Evolutionary conservation across 2,113 vertebrate genomes (phyloP), one percentile per base, ranked within the genome.

Genomic region (Emberiza fucata): DNA sequence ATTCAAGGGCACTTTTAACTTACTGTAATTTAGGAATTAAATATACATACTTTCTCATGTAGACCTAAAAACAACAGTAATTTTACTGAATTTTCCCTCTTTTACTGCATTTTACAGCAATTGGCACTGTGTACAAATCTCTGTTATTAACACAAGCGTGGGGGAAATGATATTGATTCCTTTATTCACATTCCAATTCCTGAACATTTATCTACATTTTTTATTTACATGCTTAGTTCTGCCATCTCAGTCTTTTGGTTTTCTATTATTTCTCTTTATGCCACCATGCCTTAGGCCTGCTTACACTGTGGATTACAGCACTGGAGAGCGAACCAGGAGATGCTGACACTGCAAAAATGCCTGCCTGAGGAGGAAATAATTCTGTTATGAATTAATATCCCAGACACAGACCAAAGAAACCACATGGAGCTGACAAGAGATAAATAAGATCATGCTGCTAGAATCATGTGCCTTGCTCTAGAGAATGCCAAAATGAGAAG

Each of bases 351-450:
- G 85, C 95, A 96, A n/a, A 92, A 92, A 70, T 83, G 40, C 76
- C 66, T 56, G 53, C 60, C 50, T 86, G 81, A 88, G 42, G 78
- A 73, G 28, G 78, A 95, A 96, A 89, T 50, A 86, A 91, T 93
- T 96, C 92, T 44, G 77, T 87, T 85, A 70, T 92, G 88, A 96
- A 97, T 87, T 9, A 96, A 96, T 94, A 95, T 81, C 73, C 33
- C 87, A 79, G 51, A 61, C 76, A 95, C 12, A 75, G 78, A 91
- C 64, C 53, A 85, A 92, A 81, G 84, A 93, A 95, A 84, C 57
- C 88, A 93, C 72, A 72, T 80, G 61, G 78, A 96, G 70, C 42
- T 93, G 73, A 91, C 68, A 95, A 66, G 60, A 96, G 81, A 93
- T 63, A 77, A 97, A 95, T 92, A 97, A 93, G 51, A 94, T 92